Evolutionary conservation across 2,888 invertebrate species (phyloP).

Genomic region (Drosophila buzzatii): DNA sequence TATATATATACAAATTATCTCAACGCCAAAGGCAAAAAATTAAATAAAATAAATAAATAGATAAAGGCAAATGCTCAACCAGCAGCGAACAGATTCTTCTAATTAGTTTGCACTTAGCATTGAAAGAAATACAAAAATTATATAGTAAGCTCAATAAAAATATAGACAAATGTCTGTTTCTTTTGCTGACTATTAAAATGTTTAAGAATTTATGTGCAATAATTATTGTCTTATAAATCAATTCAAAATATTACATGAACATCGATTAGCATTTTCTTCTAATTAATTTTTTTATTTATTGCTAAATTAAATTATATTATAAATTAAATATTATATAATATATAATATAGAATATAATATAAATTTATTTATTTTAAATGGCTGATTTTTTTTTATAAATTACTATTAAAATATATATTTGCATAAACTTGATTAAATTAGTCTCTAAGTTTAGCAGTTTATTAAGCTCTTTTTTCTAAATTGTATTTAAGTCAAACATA

Average conservation of each 20-base stretch:
- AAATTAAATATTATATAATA: neutral
- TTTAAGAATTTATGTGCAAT: no score
- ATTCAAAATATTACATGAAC: neutral
- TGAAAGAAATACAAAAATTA: neutral
- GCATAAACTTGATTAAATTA: no score
- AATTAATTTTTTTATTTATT: neutral
- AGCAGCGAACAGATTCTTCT: constrained; percentile 9
- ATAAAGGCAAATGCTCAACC: constrained; percentile 16
- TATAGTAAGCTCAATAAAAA: neutral
- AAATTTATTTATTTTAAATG: no score
- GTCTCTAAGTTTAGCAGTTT: neutral
- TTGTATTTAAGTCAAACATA: neutral
- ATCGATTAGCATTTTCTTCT: no score
- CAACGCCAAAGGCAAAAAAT: constrained; percentile 3
- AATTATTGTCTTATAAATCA: neutral
- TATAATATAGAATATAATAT: no score
- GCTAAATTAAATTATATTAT: neutral
- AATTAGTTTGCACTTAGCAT: constrained; percentile 19
- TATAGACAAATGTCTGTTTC: neutral
- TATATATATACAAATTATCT: constrained; percentile 18
- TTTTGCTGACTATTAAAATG: neutral
- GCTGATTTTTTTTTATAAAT: neutral
- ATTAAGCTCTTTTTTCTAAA: neutral
- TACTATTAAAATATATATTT: neutral
- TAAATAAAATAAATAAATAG: neutral